Conservation (phyloP, 2,888 invertebrate genomes). For the Dryomyza anilis region DNA sequence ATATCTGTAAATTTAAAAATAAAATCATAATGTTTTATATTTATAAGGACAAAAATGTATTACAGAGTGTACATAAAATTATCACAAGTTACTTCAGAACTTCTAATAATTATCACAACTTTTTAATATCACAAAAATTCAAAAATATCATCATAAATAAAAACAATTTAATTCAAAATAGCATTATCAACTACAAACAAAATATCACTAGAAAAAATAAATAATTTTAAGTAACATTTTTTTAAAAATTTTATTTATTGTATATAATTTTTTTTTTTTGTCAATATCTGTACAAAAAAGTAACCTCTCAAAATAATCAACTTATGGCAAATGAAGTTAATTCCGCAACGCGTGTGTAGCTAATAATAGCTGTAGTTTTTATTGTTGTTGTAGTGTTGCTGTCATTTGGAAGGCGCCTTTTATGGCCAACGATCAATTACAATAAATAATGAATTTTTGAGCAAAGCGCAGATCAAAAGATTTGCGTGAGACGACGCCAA, state of each 20-base stretch:
- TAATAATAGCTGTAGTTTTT: not conserved
- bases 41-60: no score
- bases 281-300: not conserved
- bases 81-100: no score
- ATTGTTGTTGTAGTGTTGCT: not conserved
- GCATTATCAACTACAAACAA: not conserved
- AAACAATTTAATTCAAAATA: not conserved
- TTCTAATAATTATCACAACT: no score
- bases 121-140: not conserved
- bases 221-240: not conserved
- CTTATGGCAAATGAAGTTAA: not conserved
- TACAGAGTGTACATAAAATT: no score
- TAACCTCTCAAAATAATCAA: not conserved
- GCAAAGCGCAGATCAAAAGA: not conserved
- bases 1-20: no score
- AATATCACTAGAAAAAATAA: not conserved
- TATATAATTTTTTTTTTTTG: no score
- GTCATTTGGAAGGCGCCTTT: slow-evolving; percentile 9
- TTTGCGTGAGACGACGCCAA: not conserved
- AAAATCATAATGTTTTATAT: no score
- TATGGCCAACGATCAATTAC: slow-evolving; percentile 22
- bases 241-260: no score
- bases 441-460: slow-evolving; percentile 7
- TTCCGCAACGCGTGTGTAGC: not conserved
- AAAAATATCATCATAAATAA: not conserved